These are phyloP conservation scores for Silurus asotus DNA, from an alignment of 2,113 vertebrate species.

Conservation along the genomic window DNA sequence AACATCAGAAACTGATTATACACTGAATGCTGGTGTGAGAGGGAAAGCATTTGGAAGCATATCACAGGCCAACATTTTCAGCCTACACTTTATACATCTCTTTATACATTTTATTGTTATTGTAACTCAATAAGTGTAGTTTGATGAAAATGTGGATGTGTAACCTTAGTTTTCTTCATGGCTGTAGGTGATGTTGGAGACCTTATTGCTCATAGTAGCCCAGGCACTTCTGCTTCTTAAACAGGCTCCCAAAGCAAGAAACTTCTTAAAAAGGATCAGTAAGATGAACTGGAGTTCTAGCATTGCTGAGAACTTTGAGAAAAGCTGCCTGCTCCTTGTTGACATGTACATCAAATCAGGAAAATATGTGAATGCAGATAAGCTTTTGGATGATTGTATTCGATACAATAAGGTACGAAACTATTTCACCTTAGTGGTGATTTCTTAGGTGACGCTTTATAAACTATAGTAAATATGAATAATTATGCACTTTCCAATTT, in stretches of 20 bases:
- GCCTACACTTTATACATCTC: background rate
- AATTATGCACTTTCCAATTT: background rate
- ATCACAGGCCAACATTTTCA: background rate
- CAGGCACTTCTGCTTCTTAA: slow-evolving; percentile 66
- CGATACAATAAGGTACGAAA: slow-evolving; percentile 72
- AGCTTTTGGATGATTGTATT: slow-evolving; percentile 69
- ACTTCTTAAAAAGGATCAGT: slow-evolving; percentile 67
- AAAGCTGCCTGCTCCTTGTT: slow-evolving; percentile 72
- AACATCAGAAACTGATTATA: background rate
- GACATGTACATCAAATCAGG: slow-evolving; percentile 72
- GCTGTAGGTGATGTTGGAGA: slow-evolving; percentile 36
- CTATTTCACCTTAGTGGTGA: background rate
- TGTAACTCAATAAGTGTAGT: background rate
- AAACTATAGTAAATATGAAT: background rate
- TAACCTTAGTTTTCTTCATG: background rate
- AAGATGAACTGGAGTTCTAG: slow-evolving; percentile 59
- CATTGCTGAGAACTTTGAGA: slow-evolving; percentile 65
- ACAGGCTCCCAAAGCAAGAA: slow-evolving; percentile 67
- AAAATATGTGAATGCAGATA: slow-evolving; percentile 70
- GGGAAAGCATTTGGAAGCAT: slow-evolving; percentile 21
- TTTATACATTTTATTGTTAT: background rate
- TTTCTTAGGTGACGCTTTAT: background rate
- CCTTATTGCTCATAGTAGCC: slow-evolving; percentile 59
- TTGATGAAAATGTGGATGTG: background rate
- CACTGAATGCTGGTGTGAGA: slow-evolving; percentile 58